These are phyloP conservation scores for Pollenia griseotomentosa DNA, from an alignment of 2,888 invertebrate genomes.

Conservation along the genomic window DNA sequence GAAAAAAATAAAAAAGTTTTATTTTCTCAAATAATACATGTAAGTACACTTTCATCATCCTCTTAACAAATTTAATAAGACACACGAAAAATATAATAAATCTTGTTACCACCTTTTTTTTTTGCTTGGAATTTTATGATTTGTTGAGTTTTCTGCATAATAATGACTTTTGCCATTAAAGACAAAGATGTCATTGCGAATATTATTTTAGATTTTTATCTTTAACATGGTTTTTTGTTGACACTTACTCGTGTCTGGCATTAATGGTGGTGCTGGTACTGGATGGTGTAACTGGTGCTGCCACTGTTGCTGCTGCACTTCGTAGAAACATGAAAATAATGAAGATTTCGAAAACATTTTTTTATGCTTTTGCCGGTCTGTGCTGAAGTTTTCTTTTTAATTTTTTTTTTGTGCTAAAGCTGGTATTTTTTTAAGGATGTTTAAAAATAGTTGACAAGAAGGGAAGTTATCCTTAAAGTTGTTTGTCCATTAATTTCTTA, in stretches of 20 bases:
- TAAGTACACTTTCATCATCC: not conserved
- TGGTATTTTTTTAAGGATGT: not conserved
- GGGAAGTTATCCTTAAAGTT: not conserved
- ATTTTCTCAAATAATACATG: too few relatives aligned
- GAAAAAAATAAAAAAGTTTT: too few relatives aligned
- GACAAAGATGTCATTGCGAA: conserved; percentile 62
- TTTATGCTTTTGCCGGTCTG: not conserved
- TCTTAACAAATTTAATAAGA: conserved; percentile 45
- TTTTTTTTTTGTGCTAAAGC: not conserved
- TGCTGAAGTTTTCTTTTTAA: not conserved
- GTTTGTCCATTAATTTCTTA: not conserved
- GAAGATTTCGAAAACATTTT: conserved; percentile 8
- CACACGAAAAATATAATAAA: conserved; percentile 46
- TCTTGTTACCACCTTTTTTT: conserved; percentile 55
- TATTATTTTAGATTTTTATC: conserved; percentile 58
- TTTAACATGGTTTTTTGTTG: conserved; percentile 30
- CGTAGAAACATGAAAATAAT: conserved; percentile 36
- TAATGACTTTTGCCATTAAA: conserved; percentile 64
- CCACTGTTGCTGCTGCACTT: conserved; percentile 2
- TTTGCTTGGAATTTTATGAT: conserved; percentile 27
- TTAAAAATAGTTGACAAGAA: not conserved
- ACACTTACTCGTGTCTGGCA: conserved; percentile 39
- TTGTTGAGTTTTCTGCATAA: conserved; percentile 44
- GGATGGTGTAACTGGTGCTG: not conserved
- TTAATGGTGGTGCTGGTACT: not conserved